Evolutionary conservation across 2,113 vertebrate species (phyloP).

Genomic region (Elephas maximus): DNA sequence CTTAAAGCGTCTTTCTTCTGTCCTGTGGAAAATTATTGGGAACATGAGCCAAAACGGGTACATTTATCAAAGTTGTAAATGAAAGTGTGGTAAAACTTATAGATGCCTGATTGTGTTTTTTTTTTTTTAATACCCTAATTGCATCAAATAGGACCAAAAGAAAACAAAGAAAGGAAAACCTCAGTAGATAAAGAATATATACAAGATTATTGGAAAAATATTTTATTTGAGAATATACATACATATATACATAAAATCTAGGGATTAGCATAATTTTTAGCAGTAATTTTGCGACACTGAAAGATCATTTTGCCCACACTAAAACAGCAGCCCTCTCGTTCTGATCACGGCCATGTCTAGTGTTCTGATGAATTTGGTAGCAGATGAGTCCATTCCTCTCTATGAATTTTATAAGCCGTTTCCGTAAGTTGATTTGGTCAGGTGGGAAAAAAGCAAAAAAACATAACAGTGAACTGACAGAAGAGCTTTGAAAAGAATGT

Average conservation of each 20-base stretch:
- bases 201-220: background rate
- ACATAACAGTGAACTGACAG: slow-evolving; percentile 26
- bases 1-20: slow-evolving; percentile 31
- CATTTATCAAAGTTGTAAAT: background rate
- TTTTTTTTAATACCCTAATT: background rate
- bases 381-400: background rate
- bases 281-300: background rate
- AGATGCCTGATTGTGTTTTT: background rate
- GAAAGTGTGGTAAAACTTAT: background rate
- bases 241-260: background rate
- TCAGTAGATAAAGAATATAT: background rate
- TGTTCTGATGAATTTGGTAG: slow-evolving; percentile 32
- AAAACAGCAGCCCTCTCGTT: background rate
- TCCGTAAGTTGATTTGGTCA: slow-evolving; percentile 68
- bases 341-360: background rate
- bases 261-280: background rate
- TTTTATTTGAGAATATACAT: background rate
- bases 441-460: slow-evolving; percentile 20
- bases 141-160: background rate
- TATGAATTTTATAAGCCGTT: slow-evolving; percentile 71
- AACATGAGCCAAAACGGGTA: background rate
- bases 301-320: slow-evolving; percentile 21
- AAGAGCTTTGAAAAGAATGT: slow-evolving; percentile 51
- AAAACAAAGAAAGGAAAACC: background rate
- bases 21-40: slow-evolving; percentile 31